Evolutionary conservation across 2,888 invertebrate species (phyloP), one percentile per base, ranked within the genome.

Genomic region (Phengaris alcon): DNA sequence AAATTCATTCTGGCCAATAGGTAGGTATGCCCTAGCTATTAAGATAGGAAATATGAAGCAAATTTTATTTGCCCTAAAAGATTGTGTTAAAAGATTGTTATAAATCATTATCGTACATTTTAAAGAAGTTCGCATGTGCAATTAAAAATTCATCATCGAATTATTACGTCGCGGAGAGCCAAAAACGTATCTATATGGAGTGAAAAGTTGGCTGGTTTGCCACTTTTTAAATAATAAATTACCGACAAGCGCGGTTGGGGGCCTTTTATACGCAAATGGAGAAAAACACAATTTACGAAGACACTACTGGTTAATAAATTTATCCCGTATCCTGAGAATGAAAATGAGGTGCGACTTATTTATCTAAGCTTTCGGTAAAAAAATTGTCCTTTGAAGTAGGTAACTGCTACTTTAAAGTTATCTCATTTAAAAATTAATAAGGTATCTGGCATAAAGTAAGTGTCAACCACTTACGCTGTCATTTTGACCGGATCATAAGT

Each of bases 141-240:
- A 68, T 68, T 68, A 51, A 70, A 70, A 22, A 10, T 70, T 70
- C 22, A 70, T 22, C 70, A 70, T 70, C 46, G 46, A 70, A 51
- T 70, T 70, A 70, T 70, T 52, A 70, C 70, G 22, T 46, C 15
- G 52, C 51, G n/a, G 8, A 46, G 22, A 15, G 59, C 59, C 22
- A 59, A 22, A 22, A 22, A 15, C 68, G 68, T 15, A 22, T 51
- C 6, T 64, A 12, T 70, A 51, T 70, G 70, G 52, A n/a, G 70
- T 51, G 70, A 70, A 70, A 70, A 72, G 72, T 72, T 70, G 48
- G 70, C 70, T 72, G 54, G 35, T 54, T 72, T 35, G 72, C 72
- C 52, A 52, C 52, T 72, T 54, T 70, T 54, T 72, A 72, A 72
- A 72, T 72, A 72, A 72, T 72, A 72, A 54, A 72, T 72, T 72